Evolutionary conservation across 2,888 invertebrate species (phyloP), one percentile per base, ranked within the genome.

Genomic region (Serripes groenlandicus): DNA sequence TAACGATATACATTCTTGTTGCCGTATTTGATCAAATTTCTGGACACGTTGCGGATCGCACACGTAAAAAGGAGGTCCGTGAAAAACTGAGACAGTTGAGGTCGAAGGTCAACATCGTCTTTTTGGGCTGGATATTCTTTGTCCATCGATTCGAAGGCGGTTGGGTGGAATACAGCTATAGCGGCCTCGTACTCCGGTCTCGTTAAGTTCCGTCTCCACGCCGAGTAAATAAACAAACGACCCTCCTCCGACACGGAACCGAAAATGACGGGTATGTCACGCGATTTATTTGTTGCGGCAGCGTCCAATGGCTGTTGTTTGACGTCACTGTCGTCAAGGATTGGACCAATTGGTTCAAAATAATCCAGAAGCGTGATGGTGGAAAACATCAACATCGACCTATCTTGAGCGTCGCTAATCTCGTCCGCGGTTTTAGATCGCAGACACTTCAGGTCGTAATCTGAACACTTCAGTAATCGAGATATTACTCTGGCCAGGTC

Each of bases 1-100:
- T 92, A 93, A 0, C 80, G 30, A 85, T 87, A 92, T 1, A 76
- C 54, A n/a, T 52, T 42, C 15, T 15, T 21, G 18, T 72, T 54
- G 30, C 58, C 54, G 30, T 52, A 49, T 21, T 74, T 69, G 9
- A 81, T 7, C 49, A 81, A 4, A 30, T 73, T 76, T 23, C 42
- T 54, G 1, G 78, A 73, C 1, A 60, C 88, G 52, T 90, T 83
- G 52, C 91, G 85, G 3, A 83, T 81, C 0, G 90, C 75, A 74
- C 93, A 93, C 0, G 86, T 84, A 75, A 92, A 92, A 21, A 92
- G 79, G 42, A 88, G 88, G 75, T 93, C 91, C 1, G 92, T 92
- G n/a, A 85, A 76, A 18, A 91, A 37, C 21, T 42, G 62, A 21
- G 78, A 73, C 28, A 90, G 58, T 1, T 71, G 37, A n/a, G 84